Conservation (phyloP, 2,113 vertebrate species). For the Columba janthina region DNA sequence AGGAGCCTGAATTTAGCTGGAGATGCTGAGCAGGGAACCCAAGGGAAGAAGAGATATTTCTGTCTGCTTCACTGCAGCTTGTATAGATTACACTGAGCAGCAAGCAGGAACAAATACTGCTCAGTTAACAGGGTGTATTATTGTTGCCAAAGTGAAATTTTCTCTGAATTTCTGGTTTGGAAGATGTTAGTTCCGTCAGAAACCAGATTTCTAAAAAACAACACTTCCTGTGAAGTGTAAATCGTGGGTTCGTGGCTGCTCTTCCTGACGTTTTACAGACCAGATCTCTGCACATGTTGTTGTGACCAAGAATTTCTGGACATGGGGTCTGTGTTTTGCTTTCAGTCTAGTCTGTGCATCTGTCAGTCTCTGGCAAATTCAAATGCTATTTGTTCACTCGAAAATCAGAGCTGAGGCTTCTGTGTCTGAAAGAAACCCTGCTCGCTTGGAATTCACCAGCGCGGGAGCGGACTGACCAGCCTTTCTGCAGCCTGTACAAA, state of each 20-base stretch:
- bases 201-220: neutral
- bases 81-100: neutral
- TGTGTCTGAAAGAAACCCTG: fast-evolving
- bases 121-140: neutral
- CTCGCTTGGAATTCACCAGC: neutral
- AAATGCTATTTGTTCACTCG: neutral
- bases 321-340: neutral
- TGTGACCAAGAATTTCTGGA: neutral
- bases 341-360: neutral
- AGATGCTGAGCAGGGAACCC: neutral
- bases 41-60: neutral
- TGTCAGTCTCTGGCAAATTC: neutral
- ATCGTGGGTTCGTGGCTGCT: neutral
- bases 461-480: neutral
- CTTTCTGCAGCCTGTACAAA: no score
- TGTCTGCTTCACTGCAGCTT: neutral
- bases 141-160: neutral
- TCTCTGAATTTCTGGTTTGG: neutral
- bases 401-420: neutral
- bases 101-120: neutral
- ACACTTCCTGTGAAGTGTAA: neutral
- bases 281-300: neutral
- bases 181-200: neutral
- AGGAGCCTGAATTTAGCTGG: neutral
- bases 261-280: neutral